Percentiles rank a stretch among this genome's conserved stretches.
phyloP scores from a whole-genome alignment of 2,797 vertebrate genomes.

The Acipenser ruthenus region DNA sequence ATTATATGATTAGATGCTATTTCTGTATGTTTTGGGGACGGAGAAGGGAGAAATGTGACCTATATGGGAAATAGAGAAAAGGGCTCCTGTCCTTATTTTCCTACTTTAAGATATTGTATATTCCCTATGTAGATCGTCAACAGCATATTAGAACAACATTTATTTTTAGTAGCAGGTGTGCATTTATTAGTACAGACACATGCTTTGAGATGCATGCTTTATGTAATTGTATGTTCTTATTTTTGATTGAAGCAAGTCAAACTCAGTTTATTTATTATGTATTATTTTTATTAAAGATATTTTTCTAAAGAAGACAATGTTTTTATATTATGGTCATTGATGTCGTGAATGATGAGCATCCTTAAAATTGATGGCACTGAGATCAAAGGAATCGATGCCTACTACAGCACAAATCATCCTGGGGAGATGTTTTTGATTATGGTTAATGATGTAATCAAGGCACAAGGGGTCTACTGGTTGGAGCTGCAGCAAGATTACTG shows the following conservation, averaged over 20 bases:
- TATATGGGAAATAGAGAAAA: not conserved
- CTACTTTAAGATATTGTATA: conserved; percentile 9
- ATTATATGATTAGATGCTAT: conserved; percentile 5
- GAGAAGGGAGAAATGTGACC: not conserved
- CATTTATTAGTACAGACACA: not conserved
- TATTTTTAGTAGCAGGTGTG: conserved; percentile 13
- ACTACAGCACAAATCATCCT: conserved; percentile 60
- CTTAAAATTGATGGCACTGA: conserved; percentile 58
- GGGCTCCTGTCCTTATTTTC: not conserved
- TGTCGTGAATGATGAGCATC: conserved; percentile 62
- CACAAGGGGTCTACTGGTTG: conserved; percentile 54
- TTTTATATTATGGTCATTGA: not conserved
- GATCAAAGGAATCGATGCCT: conserved; percentile 64
- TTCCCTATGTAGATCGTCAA: not conserved
- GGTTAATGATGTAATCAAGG: conserved; percentile 70
- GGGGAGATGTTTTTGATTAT: conserved; percentile 63
- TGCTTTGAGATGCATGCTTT: not conserved
- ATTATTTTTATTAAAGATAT: not conserved
- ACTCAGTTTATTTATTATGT: not conserved
- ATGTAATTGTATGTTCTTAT: not conserved
- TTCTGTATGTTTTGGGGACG: not conserved
- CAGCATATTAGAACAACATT: not conserved
- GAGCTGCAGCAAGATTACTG: conserved; percentile 42
- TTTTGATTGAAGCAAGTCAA: not conserved
- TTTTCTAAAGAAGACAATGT: not conserved